A percentile compares a stretch with the other conserved stretches of the same genome.
Evolutionary conservation across 2,113 vertebrate genomes (phyloP).

Genomic region (Picathartes gymnocephalus): DNA sequence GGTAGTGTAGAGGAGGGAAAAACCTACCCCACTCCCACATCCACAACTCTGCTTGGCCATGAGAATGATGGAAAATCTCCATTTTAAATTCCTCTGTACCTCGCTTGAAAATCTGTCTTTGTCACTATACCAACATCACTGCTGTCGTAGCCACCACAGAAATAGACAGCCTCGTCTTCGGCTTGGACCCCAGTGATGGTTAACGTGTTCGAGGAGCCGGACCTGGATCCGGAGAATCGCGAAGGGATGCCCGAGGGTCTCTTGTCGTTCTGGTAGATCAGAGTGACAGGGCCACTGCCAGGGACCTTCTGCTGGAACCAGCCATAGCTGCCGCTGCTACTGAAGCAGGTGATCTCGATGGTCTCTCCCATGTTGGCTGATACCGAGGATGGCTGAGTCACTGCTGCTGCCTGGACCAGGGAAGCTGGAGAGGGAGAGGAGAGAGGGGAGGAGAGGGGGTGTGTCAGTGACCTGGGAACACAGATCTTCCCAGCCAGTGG

Average conservation of each 20-base stretch:
- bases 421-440: too few relatives aligned
- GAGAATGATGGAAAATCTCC: background rate
- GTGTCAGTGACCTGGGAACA: background rate
- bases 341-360: too few relatives aligned
- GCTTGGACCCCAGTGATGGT: background rate
- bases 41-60: background rate
- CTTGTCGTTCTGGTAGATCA: background rate
- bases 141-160: background rate
- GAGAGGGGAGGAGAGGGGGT: background rate
- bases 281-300: background rate
- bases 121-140: background rate
- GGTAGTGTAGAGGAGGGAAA: background rate
- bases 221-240: rapidly evolving
- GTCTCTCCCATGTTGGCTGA: too few relatives aligned
- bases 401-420: too few relatives aligned
- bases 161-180: background rate
- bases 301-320: too few relatives aligned
- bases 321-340: too few relatives aligned
- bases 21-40: too few relatives aligned
- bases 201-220: rapidly evolving
- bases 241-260: background rate
- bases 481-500: background rate
- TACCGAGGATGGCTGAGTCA: too few relatives aligned
- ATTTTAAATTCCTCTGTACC: background rate
- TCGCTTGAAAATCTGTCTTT: background rate